Conservation (phyloP, 1,140 invertebrate genomes). For the Hycleus phaleratus region DNA sequence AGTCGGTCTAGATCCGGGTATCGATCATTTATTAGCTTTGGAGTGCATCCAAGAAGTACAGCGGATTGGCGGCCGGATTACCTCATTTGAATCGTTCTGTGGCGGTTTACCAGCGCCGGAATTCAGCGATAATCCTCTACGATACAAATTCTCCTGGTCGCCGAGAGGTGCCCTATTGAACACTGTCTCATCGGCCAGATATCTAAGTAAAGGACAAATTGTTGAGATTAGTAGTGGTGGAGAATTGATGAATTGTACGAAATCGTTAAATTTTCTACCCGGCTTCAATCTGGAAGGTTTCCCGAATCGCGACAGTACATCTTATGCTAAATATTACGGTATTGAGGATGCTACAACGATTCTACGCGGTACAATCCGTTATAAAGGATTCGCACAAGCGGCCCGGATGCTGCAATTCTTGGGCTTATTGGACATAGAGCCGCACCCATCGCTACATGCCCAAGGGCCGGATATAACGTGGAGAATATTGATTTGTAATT, state of each 20-base stretch:
- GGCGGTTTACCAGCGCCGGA: slow-evolving; percentile 95
- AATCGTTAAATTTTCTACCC: slow-evolving; percentile 82
- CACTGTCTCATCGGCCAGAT: slow-evolving; percentile 75
- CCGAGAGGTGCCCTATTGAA: slow-evolving; percentile 86
- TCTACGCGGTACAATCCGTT: slow-evolving; percentile 60
- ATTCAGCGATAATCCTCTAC: slow-evolving; percentile 83
- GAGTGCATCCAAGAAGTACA: slow-evolving; percentile 88
- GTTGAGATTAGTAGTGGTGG: slow-evolving; percentile 88
- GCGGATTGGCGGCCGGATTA: slow-evolving; percentile 71
- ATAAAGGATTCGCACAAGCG: slow-evolving; percentile 77
- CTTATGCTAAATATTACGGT: slow-evolving; percentile 83
- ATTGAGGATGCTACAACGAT: slow-evolving; percentile 79
- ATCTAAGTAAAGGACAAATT: slow-evolving; percentile 75
- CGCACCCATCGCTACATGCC: slow-evolving; percentile 82
- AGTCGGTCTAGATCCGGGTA: slow-evolving; percentile 91
- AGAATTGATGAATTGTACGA: slow-evolving; percentile 70
- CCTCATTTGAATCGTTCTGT: slow-evolving; percentile 95
- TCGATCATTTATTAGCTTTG: slow-evolving; percentile 95
- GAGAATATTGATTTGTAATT: slow-evolving; percentile 81
- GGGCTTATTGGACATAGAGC: slow-evolving; percentile 79
- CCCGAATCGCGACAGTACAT: slow-evolving; percentile 91
- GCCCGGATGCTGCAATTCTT: slow-evolving; percentile 78
- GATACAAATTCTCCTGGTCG: slow-evolving; percentile 99
- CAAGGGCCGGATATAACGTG: slow-evolving; percentile 95
- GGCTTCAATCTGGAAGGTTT: slow-evolving; percentile 95